Conservation (phyloP, 2,888 invertebrate genomes). For the Agrochola lychnidis region DNA sequence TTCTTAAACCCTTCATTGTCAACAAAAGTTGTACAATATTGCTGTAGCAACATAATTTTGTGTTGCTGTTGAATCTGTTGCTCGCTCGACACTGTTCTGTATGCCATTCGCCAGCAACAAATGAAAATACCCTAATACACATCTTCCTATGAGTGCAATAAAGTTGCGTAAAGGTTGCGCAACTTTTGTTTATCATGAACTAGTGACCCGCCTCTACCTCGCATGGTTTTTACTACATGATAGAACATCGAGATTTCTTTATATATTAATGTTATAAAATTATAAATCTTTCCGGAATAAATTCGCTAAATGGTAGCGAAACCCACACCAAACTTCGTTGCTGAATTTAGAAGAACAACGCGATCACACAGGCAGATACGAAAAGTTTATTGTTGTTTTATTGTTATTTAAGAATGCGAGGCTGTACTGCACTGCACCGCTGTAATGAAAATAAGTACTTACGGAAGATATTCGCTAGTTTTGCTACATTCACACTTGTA, state of each 20-base stretch:
- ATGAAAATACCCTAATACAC: not conserved
- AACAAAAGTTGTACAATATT: not conserved
- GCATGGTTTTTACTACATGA: too few relatives aligned
- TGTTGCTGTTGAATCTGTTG: not conserved
- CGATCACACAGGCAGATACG: too few relatives aligned
- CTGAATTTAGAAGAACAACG: not conserved
- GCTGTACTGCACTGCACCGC: not conserved
- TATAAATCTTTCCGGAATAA: not conserved
- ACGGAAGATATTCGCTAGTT: slow-evolving; percentile 44
- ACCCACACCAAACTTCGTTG: not conserved
- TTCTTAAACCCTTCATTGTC: not conserved
- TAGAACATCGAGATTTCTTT: not conserved
- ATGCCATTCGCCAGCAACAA: not conserved
- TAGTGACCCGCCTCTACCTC: too few relatives aligned
- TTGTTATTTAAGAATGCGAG: not conserved
- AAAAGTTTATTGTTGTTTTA: not conserved
- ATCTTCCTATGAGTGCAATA: not conserved
- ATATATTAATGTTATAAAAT: too few relatives aligned
- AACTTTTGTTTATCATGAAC: not conserved
- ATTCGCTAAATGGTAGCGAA: not conserved
- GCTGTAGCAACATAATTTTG: not conserved
- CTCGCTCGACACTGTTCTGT: not conserved
- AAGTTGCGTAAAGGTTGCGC: not conserved
- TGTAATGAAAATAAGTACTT: slow-evolving; percentile 21
- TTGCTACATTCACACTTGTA: slow-evolving; percentile 20